Percentiles rank a stretch among this genome's conserved stretches.
Evolutionary conservation across 2,797 vertebrate species (phyloP).

Genomic region (Lindbergichthys nudifrons): DNA sequence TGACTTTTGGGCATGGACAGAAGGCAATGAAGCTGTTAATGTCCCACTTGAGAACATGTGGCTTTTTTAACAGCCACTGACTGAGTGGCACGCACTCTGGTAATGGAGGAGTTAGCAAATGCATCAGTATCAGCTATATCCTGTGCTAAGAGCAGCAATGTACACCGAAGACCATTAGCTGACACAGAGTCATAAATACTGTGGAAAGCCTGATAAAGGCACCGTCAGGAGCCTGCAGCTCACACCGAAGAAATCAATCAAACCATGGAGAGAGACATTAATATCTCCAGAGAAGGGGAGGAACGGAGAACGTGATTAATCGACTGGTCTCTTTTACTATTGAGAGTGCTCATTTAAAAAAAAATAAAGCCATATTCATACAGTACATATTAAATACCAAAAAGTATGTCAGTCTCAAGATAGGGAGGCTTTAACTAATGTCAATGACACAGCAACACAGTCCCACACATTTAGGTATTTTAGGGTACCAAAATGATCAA

Average conservation of each 20-base stretch:
- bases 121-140: constrained; percentile 77
- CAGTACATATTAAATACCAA: constrained; percentile 11
- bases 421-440: neutral
- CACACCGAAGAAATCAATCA: constrained; percentile 76
- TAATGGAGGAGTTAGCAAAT: constrained; percentile 76
- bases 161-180: constrained; percentile 71
- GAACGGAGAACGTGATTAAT: constrained; percentile 57
- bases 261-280: constrained; percentile 64
- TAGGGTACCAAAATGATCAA: neutral
- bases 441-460: neutral
- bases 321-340: constrained; percentile 10
- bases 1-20: constrained; percentile 34
- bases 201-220: constrained; percentile 79
- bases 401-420: neutral
- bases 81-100: constrained; percentile 49
- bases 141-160: constrained; percentile 77
- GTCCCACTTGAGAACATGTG: constrained; percentile 66
- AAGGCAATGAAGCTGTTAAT: constrained; percentile 53
- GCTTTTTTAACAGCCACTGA: constrained; percentile 72
- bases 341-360: constrained; percentile 23
- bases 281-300: constrained; percentile 56
- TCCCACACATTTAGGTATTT: neutral
- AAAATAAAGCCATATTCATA: constrained; percentile 3
- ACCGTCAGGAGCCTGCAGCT: constrained; percentile 57
- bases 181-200: constrained; percentile 77